phyloP scores from a whole-genome alignment of 1,140 invertebrate species.

The Lysiphlebus fabarum region DNA sequence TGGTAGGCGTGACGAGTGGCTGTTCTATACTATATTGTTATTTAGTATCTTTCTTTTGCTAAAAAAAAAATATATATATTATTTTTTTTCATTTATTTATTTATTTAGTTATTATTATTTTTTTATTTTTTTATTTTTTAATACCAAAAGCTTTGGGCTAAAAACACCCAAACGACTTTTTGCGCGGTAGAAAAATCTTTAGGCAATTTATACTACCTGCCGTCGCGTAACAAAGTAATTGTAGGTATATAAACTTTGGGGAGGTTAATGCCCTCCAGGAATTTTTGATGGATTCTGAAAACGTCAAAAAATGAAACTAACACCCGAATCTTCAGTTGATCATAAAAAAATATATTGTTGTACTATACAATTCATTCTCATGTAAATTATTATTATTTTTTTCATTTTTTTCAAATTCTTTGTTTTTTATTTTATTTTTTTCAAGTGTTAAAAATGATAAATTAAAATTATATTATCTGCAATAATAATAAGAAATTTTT shows the following conservation, averaged over 20 bases:
- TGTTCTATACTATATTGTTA: neutral
- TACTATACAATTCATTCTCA: neutral
- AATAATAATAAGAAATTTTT: no score
- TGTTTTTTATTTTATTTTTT: no score
- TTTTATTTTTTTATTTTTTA: no score
- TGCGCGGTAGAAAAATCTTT: slow-evolving; percentile 15
- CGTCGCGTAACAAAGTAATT: slow-evolving; percentile 25
- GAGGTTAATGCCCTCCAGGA: no score
- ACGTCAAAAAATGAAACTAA: neutral
- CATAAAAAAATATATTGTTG: slow-evolving; percentile 9
- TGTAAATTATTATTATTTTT: neutral
- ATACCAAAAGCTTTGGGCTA: slow-evolving; percentile 7
- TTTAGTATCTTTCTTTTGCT: no score
- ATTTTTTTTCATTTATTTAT: slow-evolving; percentile 6
- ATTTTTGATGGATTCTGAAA: neutral
- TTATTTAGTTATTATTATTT: neutral
- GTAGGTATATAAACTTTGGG: slow-evolving; percentile 5
- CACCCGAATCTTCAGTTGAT: neutral
- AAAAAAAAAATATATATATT: no score
- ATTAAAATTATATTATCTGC: no score
- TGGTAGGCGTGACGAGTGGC: slow-evolving; percentile 25
- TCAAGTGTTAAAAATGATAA: no score
- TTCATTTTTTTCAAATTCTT: no score
- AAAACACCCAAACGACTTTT: slow-evolving; percentile 12
- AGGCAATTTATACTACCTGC: slow-evolving; percentile 23